Evolutionary conservation across 2,888 invertebrate species (phyloP).

Genomic region (Spodoptera exigua): DNA sequence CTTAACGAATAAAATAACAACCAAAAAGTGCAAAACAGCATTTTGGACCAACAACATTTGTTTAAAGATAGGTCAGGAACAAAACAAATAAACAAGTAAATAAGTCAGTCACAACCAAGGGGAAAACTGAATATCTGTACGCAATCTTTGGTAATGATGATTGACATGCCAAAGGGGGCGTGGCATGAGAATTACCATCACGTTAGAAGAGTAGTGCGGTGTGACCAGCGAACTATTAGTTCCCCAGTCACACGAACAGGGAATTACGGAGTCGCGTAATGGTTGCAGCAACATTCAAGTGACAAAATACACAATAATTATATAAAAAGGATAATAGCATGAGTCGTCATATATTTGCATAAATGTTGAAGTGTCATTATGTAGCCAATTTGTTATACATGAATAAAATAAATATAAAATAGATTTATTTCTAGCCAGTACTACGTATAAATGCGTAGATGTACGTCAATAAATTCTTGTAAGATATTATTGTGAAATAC

Average conservation of each 20-base stretch:
- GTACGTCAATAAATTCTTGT: too few species aligned
- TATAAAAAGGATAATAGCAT: constrained; percentile 16
- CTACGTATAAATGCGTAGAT: too few species aligned
- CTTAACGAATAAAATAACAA: too few species aligned
- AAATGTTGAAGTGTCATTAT: too few species aligned
- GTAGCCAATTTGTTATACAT: too few species aligned
- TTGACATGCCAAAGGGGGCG: constrained; percentile 72
- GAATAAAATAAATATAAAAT: too few species aligned
- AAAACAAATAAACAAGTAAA: constrained; percentile 31
- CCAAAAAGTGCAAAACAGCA: too few species aligned
- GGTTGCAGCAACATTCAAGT: constrained; percentile 76
- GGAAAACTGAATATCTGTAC: constrained; percentile 88
- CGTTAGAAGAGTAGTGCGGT: constrained; percentile 63
- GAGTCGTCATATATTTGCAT: background rate
- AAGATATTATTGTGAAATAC: too few species aligned
- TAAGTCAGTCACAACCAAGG: constrained; percentile 75
- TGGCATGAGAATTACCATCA: constrained; percentile 67
- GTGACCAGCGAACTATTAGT: constrained; percentile 83
- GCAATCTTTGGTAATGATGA: constrained; percentile 77
- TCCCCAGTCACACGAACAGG: constrained; percentile 77
- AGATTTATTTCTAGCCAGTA: too few species aligned
- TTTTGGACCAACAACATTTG: too few species aligned
- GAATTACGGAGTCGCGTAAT: constrained; percentile 62
- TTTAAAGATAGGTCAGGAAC: constrained; percentile 7
- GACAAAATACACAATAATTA: constrained; percentile 36